Percentiles rank a stretch among this genome's conserved stretches.
phyloP scores from a whole-genome alignment of 53 echinoderm and acorn worm species.

The Henricia sp. region DNA sequence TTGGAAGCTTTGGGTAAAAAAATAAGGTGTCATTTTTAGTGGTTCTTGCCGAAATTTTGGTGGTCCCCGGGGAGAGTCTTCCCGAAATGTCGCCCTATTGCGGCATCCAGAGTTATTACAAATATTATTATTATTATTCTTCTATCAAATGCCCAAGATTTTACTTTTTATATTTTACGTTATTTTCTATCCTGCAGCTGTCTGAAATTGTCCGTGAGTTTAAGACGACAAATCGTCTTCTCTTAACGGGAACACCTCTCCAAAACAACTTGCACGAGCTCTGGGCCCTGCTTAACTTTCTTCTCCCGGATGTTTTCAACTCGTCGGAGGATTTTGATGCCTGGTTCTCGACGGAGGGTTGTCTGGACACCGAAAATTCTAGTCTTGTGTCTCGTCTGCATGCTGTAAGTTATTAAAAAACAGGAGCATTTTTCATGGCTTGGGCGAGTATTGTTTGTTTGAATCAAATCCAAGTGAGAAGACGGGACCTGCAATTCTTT shows the following conservation, averaged over 20 bases:
- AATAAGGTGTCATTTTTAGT: no score
- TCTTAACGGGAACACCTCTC: constrained; percentile 94
- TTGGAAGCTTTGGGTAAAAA: no score
- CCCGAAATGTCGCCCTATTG: no score
- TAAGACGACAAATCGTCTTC: constrained; percentile 93
- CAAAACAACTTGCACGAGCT: constrained; percentile 99
- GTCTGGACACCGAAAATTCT: constrained; percentile 70
- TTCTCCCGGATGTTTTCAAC: constrained; percentile 97
- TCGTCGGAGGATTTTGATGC: constrained; percentile 98
- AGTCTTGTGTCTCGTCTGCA: constrained; percentile 85
- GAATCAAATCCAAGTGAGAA: no score
- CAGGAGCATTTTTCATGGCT: no score
- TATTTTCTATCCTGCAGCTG: constrained; percentile 55
- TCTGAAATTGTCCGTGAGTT: constrained; percentile 98
- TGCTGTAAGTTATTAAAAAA: constrained; percentile 67
- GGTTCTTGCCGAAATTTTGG: no score
- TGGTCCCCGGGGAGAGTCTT: no score
- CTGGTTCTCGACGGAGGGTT: constrained; percentile 94
- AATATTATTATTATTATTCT: no score
- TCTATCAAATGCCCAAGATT: no score
- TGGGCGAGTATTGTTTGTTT: no score
- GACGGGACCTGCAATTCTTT: no score
- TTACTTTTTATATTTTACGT: background rate
- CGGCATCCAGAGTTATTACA: no score
- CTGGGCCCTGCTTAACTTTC: constrained; percentile 97